A percentile compares a stretch with the other conserved stretches of the same genome.
Conservation (phyloP, 2,888 invertebrate genomes). For the Silvanus unidentatus region DNA sequence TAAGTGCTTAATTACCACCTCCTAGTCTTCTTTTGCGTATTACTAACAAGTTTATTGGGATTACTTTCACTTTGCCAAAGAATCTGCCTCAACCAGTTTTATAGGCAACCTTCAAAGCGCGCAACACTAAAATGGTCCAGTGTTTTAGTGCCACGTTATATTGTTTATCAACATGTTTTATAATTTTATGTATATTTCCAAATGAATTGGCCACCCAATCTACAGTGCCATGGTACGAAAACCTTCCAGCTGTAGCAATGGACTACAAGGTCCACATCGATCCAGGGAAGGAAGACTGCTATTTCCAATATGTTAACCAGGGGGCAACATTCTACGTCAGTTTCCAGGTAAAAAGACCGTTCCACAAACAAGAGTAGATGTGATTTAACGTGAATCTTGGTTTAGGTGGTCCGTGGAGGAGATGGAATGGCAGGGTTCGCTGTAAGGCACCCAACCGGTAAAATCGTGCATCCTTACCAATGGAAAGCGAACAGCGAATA, state of each 20-base stretch:
- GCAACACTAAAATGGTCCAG: constrained; percentile 23
- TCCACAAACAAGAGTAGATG: no score
- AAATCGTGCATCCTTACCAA: constrained; percentile 82
- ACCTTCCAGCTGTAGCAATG: constrained; percentile 86
- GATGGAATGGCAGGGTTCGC: constrained; percentile 93
- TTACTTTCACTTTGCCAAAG: no score
- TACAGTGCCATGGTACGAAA: constrained; percentile 76
- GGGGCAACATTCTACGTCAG: constrained; percentile 91
- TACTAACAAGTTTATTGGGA: no score
- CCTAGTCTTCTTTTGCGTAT: no score
- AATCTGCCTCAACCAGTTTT: background rate
- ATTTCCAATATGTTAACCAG: constrained; percentile 87
- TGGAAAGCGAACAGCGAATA: constrained; percentile 88
- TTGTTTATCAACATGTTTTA: constrained; percentile 18
- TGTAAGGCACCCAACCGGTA: constrained; percentile 77
- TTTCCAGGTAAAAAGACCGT: constrained; percentile 80
- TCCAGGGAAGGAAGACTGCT: constrained; percentile 93
- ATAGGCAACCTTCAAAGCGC: constrained; percentile 17
- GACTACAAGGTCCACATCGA: constrained; percentile 94
- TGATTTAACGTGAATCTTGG: constrained; percentile 17
- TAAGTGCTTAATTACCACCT: no score
- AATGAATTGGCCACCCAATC: constrained; percentile 35
- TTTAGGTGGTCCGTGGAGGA: constrained; percentile 82
- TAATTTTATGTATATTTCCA: constrained; percentile 18
- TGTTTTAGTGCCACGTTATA: constrained; percentile 29